Conservation (phyloP, 2,113 vertebrate genomes). For the Ornithorhynchus anatinus region DNA sequence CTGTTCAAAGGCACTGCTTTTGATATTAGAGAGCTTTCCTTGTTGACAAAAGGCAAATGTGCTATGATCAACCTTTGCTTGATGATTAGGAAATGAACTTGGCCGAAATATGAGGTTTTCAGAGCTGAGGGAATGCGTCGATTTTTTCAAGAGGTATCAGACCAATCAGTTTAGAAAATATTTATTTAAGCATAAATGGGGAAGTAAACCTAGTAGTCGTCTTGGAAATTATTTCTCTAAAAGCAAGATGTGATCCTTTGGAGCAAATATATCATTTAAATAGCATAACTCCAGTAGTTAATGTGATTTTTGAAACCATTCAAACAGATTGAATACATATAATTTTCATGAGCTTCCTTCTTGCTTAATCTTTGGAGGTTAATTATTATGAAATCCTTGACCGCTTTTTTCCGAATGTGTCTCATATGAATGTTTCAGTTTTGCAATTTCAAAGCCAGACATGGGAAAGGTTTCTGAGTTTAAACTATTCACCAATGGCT, state of each 20-base stretch:
- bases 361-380: constrained; percentile 27
- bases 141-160: constrained; percentile 5
- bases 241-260: not conserved
- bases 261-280: not conserved
- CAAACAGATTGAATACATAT: constrained; percentile 9
- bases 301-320: constrained; percentile 16
- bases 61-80: not conserved
- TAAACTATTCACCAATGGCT: not conserved
- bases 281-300: not conserved
- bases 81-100: constrained; percentile 10
- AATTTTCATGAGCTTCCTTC: not conserved
- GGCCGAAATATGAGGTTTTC: constrained; percentile 2
- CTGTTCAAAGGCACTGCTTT: not conserved
- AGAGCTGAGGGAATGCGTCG: not conserved
- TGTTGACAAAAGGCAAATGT: not conserved
- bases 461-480: not conserved
- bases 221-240: constrained; percentile 22
- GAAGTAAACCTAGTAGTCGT: not conserved
- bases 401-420: not conserved
- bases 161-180: not conserved
- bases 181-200: constrained; percentile 14
- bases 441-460: constrained; percentile 31
- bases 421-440: constrained; percentile 10
- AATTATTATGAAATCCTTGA: constrained; percentile 31
- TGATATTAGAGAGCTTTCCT: not conserved